phyloP scores from a whole-genome alignment of 1,140 invertebrate genomes.

The Calliphora vicina region DNA sequence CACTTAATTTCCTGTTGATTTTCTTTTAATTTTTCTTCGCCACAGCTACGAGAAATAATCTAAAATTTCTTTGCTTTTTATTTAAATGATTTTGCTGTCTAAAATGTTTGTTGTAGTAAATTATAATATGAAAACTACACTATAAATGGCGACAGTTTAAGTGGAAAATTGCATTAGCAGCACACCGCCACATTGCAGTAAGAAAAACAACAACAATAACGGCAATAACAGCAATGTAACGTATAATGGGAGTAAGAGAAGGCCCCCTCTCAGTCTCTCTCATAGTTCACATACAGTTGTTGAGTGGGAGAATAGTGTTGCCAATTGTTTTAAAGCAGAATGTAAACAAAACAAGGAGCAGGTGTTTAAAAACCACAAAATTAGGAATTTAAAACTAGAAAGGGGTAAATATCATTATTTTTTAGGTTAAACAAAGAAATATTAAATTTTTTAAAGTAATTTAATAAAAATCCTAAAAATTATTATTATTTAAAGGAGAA shows the following conservation, averaged over 20 bases:
- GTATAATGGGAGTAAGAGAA: neutral
- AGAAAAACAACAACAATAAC: neutral
- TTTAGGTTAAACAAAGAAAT: no score
- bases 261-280: neutral
- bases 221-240: neutral
- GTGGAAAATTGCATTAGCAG: constrained; percentile 31
- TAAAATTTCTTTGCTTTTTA: neutral
- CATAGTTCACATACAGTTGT: no score
- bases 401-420: no score
- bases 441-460: no score
- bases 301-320: neutral
- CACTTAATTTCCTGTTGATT: neutral
- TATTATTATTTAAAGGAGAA: no score
- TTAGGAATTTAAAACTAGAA: no score
- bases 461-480: no score
- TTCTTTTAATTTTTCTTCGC: neutral
- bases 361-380: no score
- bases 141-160: constrained; percentile 27
- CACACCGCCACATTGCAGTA: neutral
- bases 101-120: neutral
- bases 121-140: constrained; percentile 3
- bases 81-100: neutral
- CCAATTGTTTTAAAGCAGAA: no score
- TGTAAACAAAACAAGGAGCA: no score
- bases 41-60: no score